Percentiles rank a stretch among this genome's conserved stretches.
These are phyloP conservation scores for Onychomys leucogaster DNA, from an alignment of 2,797 vertebrate genomes.

Conservation along the genomic window DNA sequence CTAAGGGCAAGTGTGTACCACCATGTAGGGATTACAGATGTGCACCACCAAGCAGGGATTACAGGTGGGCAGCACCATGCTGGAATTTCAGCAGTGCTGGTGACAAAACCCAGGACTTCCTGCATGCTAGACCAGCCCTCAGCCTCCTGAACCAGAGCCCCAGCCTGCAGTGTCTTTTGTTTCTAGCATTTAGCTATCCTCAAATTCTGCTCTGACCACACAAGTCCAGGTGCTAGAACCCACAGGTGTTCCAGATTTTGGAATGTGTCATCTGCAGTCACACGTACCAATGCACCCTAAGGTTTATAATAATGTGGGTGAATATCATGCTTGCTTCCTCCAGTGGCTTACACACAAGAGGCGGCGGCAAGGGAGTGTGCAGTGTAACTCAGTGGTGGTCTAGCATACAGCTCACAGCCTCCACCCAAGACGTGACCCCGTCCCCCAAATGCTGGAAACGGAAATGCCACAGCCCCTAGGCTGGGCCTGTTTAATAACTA, in stretches of 20 bases:
- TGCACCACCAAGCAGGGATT: neutral
- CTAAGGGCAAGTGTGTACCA: neutral
- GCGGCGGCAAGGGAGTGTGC: neutral
- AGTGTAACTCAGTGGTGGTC: neutral
- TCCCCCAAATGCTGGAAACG: neutral
- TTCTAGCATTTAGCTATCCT: neutral
- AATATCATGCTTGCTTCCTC: neutral
- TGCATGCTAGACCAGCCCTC: neutral
- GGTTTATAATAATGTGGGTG: neutral
- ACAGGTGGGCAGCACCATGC: neutral
- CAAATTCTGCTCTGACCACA: neutral
- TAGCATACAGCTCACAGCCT: neutral
- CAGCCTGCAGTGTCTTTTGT: neutral
- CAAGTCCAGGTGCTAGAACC: neutral
- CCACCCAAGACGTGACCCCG: neutral
- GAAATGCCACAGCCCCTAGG: neutral
- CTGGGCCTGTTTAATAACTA: conserved; percentile 14
- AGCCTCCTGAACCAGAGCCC: neutral
- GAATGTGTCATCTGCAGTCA: neutral
- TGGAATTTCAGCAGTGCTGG: neutral
- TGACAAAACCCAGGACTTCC: neutral
- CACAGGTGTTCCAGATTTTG: neutral
- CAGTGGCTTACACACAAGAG: neutral
- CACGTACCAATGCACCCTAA: neutral
- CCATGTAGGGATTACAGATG: neutral